A percentile compares a stretch with the other conserved stretches of the same genome.
Evolutionary conservation across 1,140 invertebrate species (phyloP).

Genomic region (Drosophila miranda): DNA sequence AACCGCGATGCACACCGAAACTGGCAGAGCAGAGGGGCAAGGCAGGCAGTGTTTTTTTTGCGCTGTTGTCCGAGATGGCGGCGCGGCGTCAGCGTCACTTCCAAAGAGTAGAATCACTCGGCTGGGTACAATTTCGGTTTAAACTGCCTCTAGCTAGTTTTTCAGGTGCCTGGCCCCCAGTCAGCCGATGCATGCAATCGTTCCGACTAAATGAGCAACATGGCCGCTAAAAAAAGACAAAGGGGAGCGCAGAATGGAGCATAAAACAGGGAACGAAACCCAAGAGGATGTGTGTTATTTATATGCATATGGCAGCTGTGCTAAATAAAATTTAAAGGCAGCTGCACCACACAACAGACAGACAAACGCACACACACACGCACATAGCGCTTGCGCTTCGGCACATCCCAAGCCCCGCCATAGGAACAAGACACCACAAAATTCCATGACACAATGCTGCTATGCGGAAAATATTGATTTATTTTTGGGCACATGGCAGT

Average conservation of each 20-base stretch:
- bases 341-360: slow-evolving; percentile 41
- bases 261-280: slow-evolving; percentile 41
- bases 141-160: slow-evolving; percentile 70
- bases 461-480: slow-evolving; percentile 31
- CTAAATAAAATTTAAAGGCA: slow-evolving; percentile 59
- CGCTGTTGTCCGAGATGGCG: slow-evolving; percentile 24
- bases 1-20: slow-evolving; percentile 46
- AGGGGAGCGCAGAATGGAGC: slow-evolving; percentile 2
- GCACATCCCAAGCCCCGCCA: slow-evolving; percentile 12
- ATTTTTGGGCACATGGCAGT: not conserved
- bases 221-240: slow-evolving; percentile 29
- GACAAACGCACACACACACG: slow-evolving; percentile 1
- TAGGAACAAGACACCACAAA: slow-evolving; percentile 22
- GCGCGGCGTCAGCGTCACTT: slow-evolving; percentile 14
- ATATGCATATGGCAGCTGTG: slow-evolving; percentile 61
- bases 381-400: slow-evolving; percentile 42
- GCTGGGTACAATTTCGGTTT: slow-evolving; percentile 52
- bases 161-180: slow-evolving; percentile 17
- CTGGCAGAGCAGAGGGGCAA: slow-evolving; percentile 26
- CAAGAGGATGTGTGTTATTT: slow-evolving; percentile 54
- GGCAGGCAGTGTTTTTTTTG: slow-evolving; percentile 6
- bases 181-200: slow-evolving; percentile 41
- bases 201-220: slow-evolving; percentile 38
- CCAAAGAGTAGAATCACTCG: slow-evolving; percentile 5
- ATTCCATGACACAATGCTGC: slow-evolving; percentile 53